Conservation (phyloP, 2,888 invertebrate genomes). For the Euplexia lucipara region DNA sequence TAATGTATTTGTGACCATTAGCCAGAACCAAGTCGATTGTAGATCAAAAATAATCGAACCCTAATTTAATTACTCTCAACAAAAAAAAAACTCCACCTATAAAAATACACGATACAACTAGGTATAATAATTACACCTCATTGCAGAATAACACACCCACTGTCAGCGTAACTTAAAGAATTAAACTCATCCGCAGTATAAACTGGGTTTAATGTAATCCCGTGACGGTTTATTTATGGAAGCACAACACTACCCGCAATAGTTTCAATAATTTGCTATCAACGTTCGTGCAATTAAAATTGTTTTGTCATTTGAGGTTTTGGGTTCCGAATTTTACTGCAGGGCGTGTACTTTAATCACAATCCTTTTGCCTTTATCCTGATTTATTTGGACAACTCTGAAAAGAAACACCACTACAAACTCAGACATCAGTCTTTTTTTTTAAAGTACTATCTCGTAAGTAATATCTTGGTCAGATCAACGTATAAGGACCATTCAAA, state of each 20-base stretch:
- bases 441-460: too few species aligned
- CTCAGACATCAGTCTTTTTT: too few species aligned
- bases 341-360: background rate
- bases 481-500: too few species aligned
- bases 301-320: constrained; percentile 19
- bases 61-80: background rate
- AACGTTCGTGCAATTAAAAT: constrained; percentile 42
- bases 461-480: too few species aligned
- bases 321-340: background rate
- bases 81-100: background rate
- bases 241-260: constrained; percentile 50
- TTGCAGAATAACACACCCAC: constrained; percentile 31
- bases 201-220: constrained; percentile 62
- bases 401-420: too few species aligned
- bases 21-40: too few species aligned
- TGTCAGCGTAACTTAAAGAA: constrained; percentile 57
- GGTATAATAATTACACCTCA: constrained; percentile 24
- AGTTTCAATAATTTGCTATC: constrained; percentile 58
- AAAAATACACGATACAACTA: background rate
- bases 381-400: too few species aligned
- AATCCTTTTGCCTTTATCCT: too few species aligned
- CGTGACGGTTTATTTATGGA: constrained; percentile 52
- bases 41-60: too few species aligned
- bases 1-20: too few species aligned
- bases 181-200: constrained; percentile 51